Base-by-base conservation (phyloP, 2,797 vertebrate species). In the Morus bassanus region DNA sequence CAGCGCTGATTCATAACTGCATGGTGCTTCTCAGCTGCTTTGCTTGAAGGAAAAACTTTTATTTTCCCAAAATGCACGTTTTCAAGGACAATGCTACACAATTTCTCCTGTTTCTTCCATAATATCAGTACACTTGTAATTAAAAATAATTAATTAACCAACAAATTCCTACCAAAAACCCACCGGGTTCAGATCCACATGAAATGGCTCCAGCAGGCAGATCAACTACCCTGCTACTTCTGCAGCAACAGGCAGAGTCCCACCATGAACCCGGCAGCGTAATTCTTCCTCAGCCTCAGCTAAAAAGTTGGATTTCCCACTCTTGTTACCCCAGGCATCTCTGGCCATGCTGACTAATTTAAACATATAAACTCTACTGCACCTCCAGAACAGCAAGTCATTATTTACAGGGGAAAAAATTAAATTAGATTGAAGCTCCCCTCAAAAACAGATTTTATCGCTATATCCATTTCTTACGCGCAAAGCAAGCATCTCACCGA, bases 301-400 rank as follows among this genome's bases (percentile, higher is more conserved):
- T 46, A 39, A 64, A n/a, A 87, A 70, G 56, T 21, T 24, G 33
- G 64, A 88, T 85, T 93, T 94, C 86, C 89, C 92, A 82, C 75
- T 92, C 56, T 82, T 85, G 63, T 96, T 92, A 89, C 50, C 79
- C 78, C 70, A 73, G 79, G 75, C 25, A 16, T 84, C 80, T 91
- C 91, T 56, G 59, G n/a, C 43, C 24, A 63, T 27, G 15, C 17
- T 50, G 79, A 79, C 75, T 81, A 89, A 80, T 89, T 94, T 81
- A 84, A 73, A 93, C 54, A 39, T 45, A 41, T 21, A 78, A 76
- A 84, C 50, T 84, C 84, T 43, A 76, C 39, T 18, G 12, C 54
- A 79, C 9, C 72, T 88, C 41, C 59, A 65, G n/a, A 92, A 63
- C 31, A 80, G n/a, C 50, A 48, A 68, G 61, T 21, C 22, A 37